A percentile compares a stretch with the other conserved stretches of the same genome.
Conservation (phyloP, 2,888 invertebrate genomes). For the Chromoteleia sp. region DNA sequence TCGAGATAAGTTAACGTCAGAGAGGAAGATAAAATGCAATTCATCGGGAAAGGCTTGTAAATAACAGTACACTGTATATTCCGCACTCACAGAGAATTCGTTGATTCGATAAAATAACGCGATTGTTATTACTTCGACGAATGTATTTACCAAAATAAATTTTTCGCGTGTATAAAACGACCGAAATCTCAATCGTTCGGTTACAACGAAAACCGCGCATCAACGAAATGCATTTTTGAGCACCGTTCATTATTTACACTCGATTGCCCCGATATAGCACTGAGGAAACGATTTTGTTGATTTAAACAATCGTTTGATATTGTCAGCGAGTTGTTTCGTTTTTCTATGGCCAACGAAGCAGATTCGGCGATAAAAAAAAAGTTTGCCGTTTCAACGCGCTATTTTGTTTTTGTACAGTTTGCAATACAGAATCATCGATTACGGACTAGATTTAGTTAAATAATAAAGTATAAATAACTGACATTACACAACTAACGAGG, state of each 20-base stretch:
- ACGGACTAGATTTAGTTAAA: conserved; percentile 9
- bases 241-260: conserved; percentile 39
- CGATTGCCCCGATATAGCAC: conserved; percentile 29
- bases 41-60: conserved; percentile 38
- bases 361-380: conserved; percentile 17
- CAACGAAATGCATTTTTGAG: conserved; percentile 37
- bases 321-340: conserved; percentile 13
- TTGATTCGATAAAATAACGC: conserved; percentile 32
- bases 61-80: conserved; percentile 20
- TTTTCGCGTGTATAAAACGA: conserved; percentile 2
- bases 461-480: conserved; percentile 34
- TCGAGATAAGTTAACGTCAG: conserved; percentile 42
- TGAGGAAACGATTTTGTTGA: conserved; percentile 44
- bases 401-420: conserved; percentile 21
- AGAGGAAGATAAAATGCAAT: conserved; percentile 31
- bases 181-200: conserved; percentile 30
- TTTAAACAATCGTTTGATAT: conserved; percentile 43
- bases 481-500: conserved; percentile 13
- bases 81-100: conserved; percentile 12
- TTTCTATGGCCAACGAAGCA: not conserved
- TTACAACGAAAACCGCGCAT: conserved; percentile 31
- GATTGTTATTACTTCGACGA: conserved; percentile 30
- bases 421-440: conserved; percentile 11
- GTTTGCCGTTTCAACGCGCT: not conserved
- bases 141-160: conserved; percentile 40